Conservation (phyloP, 2,888 invertebrate species). For the Ophion ellenae region DNA sequence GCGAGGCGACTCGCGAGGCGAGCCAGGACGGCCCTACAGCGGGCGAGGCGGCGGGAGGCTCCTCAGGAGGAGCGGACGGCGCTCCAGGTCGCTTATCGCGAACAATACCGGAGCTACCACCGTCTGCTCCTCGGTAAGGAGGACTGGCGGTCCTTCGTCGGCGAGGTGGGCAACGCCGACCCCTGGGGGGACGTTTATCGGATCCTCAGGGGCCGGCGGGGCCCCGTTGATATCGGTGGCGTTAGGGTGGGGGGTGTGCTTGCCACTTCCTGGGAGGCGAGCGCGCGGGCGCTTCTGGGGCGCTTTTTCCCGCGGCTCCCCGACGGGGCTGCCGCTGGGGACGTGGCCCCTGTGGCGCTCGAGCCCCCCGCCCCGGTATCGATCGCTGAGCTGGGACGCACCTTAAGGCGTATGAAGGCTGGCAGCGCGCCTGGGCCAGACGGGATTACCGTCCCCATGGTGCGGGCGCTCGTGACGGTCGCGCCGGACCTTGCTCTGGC, state of each 20-base stretch:
- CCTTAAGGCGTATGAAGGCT: not conserved
- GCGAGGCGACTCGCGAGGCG: no score
- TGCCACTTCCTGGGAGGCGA: conserved; percentile 1
- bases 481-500: conserved; percentile 81
- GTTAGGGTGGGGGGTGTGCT: conserved; percentile 10
- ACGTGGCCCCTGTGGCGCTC: not conserved
- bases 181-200: no score
- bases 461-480: not conserved
- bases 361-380: not conserved
- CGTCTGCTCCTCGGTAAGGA: no score
- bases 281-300: conserved; percentile 11
- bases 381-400: not conserved
- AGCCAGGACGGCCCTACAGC: no score
- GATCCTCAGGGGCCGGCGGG: not conserved
- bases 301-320: conserved; percentile 20
- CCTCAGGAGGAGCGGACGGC: no score
- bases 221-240: conserved; percentile 26
- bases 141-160: no score
- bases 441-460: conserved; percentile 4
- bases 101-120: no score
- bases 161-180: no score
- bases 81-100: no score
- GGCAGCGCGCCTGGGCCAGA: not conserved
- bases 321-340: not conserved
- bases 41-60: no score